Percentiles rank a stretch among this genome's conserved stretches.
phyloP scores from a whole-genome alignment of 2,113 vertebrate genomes.

The Bolborhynchus lineola region DNA sequence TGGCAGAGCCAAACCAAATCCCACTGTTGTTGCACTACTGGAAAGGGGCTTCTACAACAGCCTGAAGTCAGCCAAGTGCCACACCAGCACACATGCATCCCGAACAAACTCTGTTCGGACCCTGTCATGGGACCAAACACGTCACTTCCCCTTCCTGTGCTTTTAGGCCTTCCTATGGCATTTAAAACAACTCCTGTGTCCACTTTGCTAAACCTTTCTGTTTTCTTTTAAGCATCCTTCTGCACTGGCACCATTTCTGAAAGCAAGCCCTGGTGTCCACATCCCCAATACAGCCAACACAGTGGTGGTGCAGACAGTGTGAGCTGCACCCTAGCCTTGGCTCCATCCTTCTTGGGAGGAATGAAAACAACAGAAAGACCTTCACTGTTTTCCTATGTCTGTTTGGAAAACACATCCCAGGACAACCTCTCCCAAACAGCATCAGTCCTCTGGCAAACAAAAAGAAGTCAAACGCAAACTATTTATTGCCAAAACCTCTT shows the following conservation, averaged over 20 bases:
- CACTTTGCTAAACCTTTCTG: not conserved
- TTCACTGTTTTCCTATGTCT: not conserved
- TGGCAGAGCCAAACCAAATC: not conserved
- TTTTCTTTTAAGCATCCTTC: not conserved
- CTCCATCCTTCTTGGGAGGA: not conserved
- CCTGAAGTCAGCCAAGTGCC: not conserved
- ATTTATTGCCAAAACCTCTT: slow-evolving; percentile 49
- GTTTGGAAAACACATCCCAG: not conserved
- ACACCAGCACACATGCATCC: not conserved
- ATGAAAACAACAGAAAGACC: not conserved
- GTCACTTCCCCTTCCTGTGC: not conserved
- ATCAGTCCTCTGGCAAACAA: not conserved
- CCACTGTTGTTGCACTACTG: rapidly evolving
- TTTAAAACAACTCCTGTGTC: not conserved
- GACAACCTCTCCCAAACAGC: not conserved
- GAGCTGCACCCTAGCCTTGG: not conserved
- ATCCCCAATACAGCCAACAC: rapidly evolving
- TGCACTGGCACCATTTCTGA: not conserved
- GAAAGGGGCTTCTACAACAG: not conserved
- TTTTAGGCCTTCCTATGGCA: not conserved
- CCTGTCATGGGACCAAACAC: rapidly evolving
- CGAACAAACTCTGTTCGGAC: rapidly evolving
- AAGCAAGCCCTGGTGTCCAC: not conserved
- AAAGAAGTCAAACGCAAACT: slow-evolving; percentile 36
- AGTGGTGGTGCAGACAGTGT: rapidly evolving